Conservation (phyloP, 2,888 invertebrate genomes). For the Erebia aethiops region DNA sequence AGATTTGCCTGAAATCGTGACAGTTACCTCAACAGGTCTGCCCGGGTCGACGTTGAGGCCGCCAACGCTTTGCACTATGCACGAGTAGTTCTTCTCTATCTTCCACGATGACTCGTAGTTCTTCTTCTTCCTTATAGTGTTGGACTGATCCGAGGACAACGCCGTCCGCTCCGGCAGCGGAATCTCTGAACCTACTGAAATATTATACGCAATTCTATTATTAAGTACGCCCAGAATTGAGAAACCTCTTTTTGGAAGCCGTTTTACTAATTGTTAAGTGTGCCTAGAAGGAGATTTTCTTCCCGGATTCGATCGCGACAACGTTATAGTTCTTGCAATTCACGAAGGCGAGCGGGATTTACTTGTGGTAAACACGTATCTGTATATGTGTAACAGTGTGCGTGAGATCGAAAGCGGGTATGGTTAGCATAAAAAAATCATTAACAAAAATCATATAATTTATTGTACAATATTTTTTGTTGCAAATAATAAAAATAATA, state of each 20-base stretch:
- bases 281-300: too few relatives aligned
- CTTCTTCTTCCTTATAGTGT: constrained; percentile 87
- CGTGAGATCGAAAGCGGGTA: too few relatives aligned
- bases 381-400: too few relatives aligned
- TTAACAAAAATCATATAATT: too few relatives aligned
- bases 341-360: too few relatives aligned
- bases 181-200: constrained; percentile 59
- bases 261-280: too few relatives aligned
- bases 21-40: constrained; percentile 85
- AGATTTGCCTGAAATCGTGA: not conserved
- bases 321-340: too few relatives aligned
- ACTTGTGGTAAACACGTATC: too few relatives aligned
- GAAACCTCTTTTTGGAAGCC: not conserved
- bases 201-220: not conserved
- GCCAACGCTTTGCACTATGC: constrained; percentile 87
- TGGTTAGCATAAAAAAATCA: too few relatives aligned
- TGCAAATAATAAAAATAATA: too few relatives aligned
- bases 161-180: constrained; percentile 78
- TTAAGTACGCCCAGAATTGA: not conserved
- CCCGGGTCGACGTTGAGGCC: constrained; percentile 91
- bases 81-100: constrained; percentile 86
- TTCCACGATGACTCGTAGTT: constrained; percentile 88
- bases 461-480: too few relatives aligned
- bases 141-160: constrained; percentile 81
- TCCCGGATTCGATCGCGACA: too few relatives aligned